Conservation (phyloP, 2,888 invertebrate species). For the Dicycla oo region DNA sequence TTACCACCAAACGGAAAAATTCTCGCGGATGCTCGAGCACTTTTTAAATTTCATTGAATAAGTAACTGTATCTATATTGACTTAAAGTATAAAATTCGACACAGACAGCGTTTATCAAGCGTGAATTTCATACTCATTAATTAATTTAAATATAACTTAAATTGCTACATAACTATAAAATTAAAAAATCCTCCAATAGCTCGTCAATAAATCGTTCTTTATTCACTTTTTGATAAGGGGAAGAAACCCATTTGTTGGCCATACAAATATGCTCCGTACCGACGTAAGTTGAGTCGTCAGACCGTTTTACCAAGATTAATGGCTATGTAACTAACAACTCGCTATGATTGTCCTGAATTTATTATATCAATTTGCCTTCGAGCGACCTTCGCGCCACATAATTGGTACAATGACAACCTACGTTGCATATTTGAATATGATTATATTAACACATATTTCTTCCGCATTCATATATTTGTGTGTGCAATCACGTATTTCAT, state of each 20-base stretch:
- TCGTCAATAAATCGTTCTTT: no score
- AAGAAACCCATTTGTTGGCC: neutral
- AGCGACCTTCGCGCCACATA: slow-evolving; percentile 30
- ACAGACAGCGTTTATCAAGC: no score
- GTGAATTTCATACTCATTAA: no score
- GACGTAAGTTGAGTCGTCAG: neutral
- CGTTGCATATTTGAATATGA: slow-evolving; percentile 24
- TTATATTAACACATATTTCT: slow-evolving; percentile 24
- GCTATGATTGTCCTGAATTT: slow-evolving; percentile 42
- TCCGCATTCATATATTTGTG: slow-evolving; percentile 28
- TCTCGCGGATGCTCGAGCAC: no score
- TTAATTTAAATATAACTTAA: no score
- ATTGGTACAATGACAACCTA: slow-evolving; percentile 31
- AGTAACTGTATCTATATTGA: no score
- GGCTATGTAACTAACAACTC: slow-evolving; percentile 17
- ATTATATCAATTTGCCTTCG: slow-evolving; percentile 30
- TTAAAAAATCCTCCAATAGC: no score
- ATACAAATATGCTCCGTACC: neutral
- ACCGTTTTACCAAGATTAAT: neutral
- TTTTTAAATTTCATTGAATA: no score
- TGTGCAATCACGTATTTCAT: neutral
- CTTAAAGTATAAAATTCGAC: no score
- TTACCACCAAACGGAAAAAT: no score
- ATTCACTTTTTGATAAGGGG: no score
- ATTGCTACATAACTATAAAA: no score